These are phyloP conservation scores for Chironomus tentans DNA, from an alignment of 2,888 invertebrate genomes.

Conservation along the genomic window DNA sequence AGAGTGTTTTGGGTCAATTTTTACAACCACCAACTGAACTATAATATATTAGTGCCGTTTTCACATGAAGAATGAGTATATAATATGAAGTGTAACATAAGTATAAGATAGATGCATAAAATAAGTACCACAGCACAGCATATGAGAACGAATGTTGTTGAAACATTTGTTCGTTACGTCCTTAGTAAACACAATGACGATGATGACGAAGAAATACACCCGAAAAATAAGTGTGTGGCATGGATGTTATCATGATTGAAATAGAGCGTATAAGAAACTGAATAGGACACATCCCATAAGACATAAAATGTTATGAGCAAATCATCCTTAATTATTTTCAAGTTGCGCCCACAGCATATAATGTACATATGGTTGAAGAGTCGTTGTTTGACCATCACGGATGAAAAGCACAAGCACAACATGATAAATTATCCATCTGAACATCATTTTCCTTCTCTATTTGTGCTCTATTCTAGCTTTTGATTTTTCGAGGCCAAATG, in stretches of 20 bases:
- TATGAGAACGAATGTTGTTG: neutral
- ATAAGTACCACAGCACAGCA: too few species aligned
- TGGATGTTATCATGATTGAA: neutral
- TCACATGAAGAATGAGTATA: too few species aligned
- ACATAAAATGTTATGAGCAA: slow-evolving; percentile 5
- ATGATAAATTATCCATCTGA: slow-evolving; percentile 4
- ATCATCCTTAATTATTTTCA: slow-evolving; percentile 15
- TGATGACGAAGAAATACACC: neutral
- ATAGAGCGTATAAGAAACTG: neutral
- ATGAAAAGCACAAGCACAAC: neutral
- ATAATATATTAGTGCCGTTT: too few species aligned
- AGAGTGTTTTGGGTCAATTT: too few species aligned
- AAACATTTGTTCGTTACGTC: neutral
- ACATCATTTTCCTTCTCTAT: neutral
- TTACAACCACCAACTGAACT: too few species aligned
- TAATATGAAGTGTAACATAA: too few species aligned
- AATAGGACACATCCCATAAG: neutral
- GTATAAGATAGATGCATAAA: too few species aligned
- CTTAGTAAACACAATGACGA: neutral
- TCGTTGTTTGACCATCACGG: neutral
- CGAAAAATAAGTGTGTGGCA: neutral
- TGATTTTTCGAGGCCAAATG: neutral
- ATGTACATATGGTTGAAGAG: neutral
- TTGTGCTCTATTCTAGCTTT: neutral
- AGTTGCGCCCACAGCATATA: neutral